These are phyloP conservation scores for Drosophila lacteicornis DNA, from an alignment of 1,140 invertebrate species.

Conservation along the genomic window DNA sequence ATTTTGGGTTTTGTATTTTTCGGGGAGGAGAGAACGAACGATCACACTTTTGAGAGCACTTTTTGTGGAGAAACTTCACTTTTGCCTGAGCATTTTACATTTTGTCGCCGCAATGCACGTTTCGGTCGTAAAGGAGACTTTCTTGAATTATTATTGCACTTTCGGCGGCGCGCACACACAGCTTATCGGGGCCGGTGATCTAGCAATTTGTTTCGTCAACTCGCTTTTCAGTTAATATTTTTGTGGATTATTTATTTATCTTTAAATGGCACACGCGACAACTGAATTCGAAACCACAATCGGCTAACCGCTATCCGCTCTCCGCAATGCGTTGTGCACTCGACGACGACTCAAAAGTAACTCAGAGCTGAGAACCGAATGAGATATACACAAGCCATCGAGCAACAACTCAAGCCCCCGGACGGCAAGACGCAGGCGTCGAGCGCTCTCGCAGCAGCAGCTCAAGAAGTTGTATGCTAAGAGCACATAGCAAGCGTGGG, in stretches of 20 bases:
- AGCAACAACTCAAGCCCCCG: background rate
- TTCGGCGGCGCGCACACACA: conserved; percentile 31
- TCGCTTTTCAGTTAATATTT: conserved; percentile 15
- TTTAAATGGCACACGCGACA: conserved; percentile 61
- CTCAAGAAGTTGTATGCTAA: conserved; percentile 27
- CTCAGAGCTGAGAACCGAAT: conserved; percentile 38
- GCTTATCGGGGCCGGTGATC: conserved; percentile 33
- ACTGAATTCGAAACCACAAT: conserved; percentile 46
- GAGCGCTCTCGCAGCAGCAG: conserved; percentile 15
- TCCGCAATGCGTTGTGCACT: conserved; percentile 67
- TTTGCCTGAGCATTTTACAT: conserved; percentile 63
- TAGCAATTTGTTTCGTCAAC: conserved; percentile 30
- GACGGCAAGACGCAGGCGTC: conserved; percentile 26
- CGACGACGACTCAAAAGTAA: conserved; percentile 71
- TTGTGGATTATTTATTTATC: conserved; percentile 11
- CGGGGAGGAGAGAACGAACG: conserved; percentile 8
- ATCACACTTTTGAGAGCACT: conserved; percentile 31
- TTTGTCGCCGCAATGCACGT: conserved; percentile 76
- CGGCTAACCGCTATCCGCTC: conserved; percentile 57
- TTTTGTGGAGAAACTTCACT: conserved; percentile 50
- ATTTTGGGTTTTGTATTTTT: conserved; percentile 47
- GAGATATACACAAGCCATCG: background rate
- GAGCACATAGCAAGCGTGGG: conserved; percentile 3
- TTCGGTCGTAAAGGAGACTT: conserved; percentile 67
- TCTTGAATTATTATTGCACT: conserved; percentile 72